These are phyloP conservation scores for Phaonia tiefii DNA, from an alignment of 2,888 invertebrate genomes.

Conservation along the genomic window DNA sequence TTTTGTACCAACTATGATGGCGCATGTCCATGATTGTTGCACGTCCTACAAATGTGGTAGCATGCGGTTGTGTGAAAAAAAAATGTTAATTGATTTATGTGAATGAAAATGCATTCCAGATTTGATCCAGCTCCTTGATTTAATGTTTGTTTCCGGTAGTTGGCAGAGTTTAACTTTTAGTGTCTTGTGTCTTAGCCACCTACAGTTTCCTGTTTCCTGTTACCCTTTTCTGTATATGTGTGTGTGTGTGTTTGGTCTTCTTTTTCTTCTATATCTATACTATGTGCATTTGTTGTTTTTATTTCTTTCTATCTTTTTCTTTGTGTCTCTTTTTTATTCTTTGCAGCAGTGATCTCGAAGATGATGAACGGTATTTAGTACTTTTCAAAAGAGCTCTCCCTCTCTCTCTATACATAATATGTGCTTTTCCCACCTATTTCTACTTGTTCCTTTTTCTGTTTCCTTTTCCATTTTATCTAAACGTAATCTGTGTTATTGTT, in stretches of 20 bases:
- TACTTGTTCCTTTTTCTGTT: slow-evolving; percentile 4
- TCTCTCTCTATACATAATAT: background rate
- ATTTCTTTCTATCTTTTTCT: slow-evolving; percentile 68
- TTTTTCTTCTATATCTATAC: slow-evolving; percentile 19
- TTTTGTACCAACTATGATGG: background rate
- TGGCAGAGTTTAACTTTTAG: background rate
- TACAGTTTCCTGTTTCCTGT: slow-evolving; percentile 22
- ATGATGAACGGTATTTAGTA: slow-evolving; percentile 74
- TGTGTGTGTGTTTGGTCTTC: slow-evolving; percentile 29
- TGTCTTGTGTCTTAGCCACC: too few relatives aligned
- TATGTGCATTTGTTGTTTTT: slow-evolving; percentile 51
- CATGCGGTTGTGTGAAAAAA: slow-evolving; percentile 15
- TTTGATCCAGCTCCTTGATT: too few relatives aligned
- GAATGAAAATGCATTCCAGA: background rate
- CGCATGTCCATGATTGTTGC: background rate
- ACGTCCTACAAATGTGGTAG: slow-evolving; percentile 15
- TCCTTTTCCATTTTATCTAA: slow-evolving; percentile 8
- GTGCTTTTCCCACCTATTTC: too few relatives aligned
- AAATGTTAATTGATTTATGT: background rate
- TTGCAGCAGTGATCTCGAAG: slow-evolving; percentile 72
- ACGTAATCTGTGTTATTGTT: background rate
- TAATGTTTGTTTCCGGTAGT: too few relatives aligned
- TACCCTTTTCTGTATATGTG: background rate
- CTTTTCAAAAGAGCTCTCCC: slow-evolving; percentile 31
- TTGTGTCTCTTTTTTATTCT: slow-evolving; percentile 71